phyloP scores from a whole-genome alignment of 1,140 invertebrate genomes.

The Trichoplusia ni region DNA sequence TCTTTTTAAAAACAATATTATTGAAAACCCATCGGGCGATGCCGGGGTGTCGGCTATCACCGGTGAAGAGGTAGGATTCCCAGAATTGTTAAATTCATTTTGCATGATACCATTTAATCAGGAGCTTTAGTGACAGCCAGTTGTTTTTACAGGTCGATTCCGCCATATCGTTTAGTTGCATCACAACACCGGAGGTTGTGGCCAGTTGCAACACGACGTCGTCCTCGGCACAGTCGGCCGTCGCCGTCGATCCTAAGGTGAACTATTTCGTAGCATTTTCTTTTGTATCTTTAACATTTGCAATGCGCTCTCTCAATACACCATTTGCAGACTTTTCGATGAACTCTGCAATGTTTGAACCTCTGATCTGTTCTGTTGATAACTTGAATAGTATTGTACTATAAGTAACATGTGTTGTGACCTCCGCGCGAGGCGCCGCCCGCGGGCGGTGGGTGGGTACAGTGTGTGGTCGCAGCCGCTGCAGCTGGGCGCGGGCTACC shows the following conservation, averaged over 20 bases:
- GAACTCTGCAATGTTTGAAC: background rate
- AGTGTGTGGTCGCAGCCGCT: slow-evolving; percentile 56
- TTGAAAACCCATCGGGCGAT: slow-evolving; percentile 38
- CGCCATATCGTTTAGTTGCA: slow-evolving; percentile 77
- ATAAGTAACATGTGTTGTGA: background rate
- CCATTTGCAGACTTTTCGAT: slow-evolving; percentile 55
- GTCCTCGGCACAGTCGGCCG: slow-evolving; percentile 55
- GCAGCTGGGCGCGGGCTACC: slow-evolving; percentile 63
- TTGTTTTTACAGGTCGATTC: slow-evolving; percentile 68
- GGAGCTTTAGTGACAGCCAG: slow-evolving; percentile 17
- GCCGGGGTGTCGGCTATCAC: slow-evolving; percentile 33
- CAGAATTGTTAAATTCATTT: slow-evolving; percentile 18
- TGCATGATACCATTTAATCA: background rate
- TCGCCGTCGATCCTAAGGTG: slow-evolving; percentile 72
- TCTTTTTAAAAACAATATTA: slow-evolving; percentile 43
- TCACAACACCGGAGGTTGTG: slow-evolving; percentile 76
- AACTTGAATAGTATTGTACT: background rate
- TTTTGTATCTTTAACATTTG: background rate
- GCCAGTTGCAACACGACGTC: slow-evolving; percentile 69
- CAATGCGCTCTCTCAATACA: slow-evolving; percentile 25
- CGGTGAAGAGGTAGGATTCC: slow-evolving; percentile 60
- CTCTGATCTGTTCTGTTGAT: background rate
- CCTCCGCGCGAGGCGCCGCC: background rate
- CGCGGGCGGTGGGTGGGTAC: slow-evolving; percentile 8
- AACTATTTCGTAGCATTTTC: background rate